Evolutionary conservation across 2,888 invertebrate genomes (phyloP), one percentile per base, ranked within the genome.

Genomic region (Camptogramma bilineatum): DNA sequence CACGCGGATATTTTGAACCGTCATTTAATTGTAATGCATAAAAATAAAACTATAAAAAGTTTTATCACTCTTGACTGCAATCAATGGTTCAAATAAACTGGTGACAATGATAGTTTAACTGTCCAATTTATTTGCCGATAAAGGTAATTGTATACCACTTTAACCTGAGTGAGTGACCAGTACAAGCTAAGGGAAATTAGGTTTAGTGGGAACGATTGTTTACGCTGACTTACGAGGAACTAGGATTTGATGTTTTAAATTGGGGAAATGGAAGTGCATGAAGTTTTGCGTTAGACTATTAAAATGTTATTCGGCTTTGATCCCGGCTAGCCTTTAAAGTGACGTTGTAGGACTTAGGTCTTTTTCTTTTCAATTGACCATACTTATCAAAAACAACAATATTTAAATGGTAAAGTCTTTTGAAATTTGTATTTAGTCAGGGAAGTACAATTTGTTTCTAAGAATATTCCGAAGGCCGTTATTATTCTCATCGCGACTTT

Each of bases 91-190:
- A 56, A 62, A 69, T 52, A 46, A 63, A 64, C 58, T 39, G 28
- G 13, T 52, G 62, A 56, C 56, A 56, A 68, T 57, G 48, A 57
- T 62, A 59, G 58, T 62, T 61, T 56, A 57, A 58, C 48, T 65
- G 31, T 64, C 52, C 55, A 64, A 60, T 64, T 60, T 56, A 60
- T 64, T 60, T 47, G 51, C 44, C 56, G 55, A 54, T 62, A 54
- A 55, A 57, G 46, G 54, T 52, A 58, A 65, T 62, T 56, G 55
- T 62, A 53, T 31, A 51, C 16, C 50, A 50, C 50, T 50, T 42
- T 17, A 42, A n/a, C n/a, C n/a, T n/a, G n/a, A n/a, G n/a, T n/a
- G n/a, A n/a, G n/a, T n/a, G n/a, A n/a, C n/a, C n/a, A 19, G 17
- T 21, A 46, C n/a, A 46, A 54, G 31, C n/a, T 52, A 53, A 19